Evolutionary conservation across 2,113 vertebrate species (phyloP), one percentile per base, ranked within the genome.

Genomic region (Neogobius melanostomus): DNA sequence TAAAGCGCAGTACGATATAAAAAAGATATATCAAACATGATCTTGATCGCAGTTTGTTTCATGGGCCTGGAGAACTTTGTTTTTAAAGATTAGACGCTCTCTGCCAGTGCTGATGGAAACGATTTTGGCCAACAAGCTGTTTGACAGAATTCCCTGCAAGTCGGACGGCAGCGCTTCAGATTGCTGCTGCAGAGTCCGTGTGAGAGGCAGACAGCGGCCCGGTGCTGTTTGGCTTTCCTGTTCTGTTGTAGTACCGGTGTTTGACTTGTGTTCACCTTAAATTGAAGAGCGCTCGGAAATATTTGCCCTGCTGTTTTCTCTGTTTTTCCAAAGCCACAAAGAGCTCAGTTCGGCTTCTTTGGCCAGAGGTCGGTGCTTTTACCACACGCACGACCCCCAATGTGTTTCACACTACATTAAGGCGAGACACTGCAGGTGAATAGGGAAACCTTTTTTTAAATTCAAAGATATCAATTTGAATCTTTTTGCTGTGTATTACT

Each of bases 41-140:
- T 17, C 8, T 9, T 17, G 16, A 53, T 4, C n/a, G 16, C 28
- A 36, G 28, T 36, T 36, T 53, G 8, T 6, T 2, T 53, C 7
- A 50, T 15, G 49, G 49, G 52, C 17, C 52, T 53, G 52, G 8
- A 8, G 28, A 56, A 28, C 53, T 21, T 21, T 54, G 28, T 10
- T 17, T 28, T 11, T 11, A 45, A 75, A 68, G 69, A 75, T 54
- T 53, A 36, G 28, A 70, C 60, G 67, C 57, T 60, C 28, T 60
- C 28, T 7, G 57, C 11, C 49, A 56, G 11, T 36, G 45, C 17
- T 28, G 53, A 76, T 79, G 80, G 65, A 81, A 85, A 75, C 71
- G 56, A 69, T 74, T 77, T 74, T 72, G 70, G 64, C 62, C 83
- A 82, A 89, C 76, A 76, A 81, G 82, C 74, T 76, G 71, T 84